phyloP scores from a whole-genome alignment of 2,888 invertebrate genomes.

The Punctoribates punctum region DNA sequence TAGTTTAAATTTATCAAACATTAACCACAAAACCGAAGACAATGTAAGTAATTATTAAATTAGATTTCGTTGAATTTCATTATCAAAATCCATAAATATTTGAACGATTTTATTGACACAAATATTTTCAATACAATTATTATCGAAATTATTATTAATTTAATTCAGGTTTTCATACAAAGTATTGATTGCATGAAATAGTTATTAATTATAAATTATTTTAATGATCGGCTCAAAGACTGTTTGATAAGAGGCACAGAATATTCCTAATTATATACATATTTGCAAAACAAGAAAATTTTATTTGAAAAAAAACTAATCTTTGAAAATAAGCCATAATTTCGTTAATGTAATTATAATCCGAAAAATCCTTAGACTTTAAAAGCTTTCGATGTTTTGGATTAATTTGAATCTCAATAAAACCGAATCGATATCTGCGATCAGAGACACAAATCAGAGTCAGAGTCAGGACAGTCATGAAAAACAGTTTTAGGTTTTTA shows the following conservation, averaged over 20 bases:
- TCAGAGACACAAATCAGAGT: no score
- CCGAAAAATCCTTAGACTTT: no score
- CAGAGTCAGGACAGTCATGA: no score
- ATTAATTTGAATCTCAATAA: no score
- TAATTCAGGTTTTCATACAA: background rate
- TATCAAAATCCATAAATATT: background rate
- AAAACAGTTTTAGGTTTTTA: no score
- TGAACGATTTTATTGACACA: background rate
- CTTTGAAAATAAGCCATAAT: no score
- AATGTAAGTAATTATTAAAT: background rate
- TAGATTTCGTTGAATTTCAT: background rate
- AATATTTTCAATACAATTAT: background rate
- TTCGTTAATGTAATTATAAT: no score
- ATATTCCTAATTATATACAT: background rate
- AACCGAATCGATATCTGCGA: no score
- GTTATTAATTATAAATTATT: background rate
- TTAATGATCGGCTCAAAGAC: background rate
- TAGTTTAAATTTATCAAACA: background rate
- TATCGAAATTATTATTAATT: background rate
- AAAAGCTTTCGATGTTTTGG: no score
- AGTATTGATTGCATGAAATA: background rate
- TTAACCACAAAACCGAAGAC: background rate
- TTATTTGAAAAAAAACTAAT: no score
- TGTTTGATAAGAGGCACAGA: background rate
- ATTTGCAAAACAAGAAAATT: background rate